These are phyloP conservation scores for Microcaecilia unicolor DNA, from an alignment of 2,797 vertebrate species.

Conservation along the genomic window DNA sequence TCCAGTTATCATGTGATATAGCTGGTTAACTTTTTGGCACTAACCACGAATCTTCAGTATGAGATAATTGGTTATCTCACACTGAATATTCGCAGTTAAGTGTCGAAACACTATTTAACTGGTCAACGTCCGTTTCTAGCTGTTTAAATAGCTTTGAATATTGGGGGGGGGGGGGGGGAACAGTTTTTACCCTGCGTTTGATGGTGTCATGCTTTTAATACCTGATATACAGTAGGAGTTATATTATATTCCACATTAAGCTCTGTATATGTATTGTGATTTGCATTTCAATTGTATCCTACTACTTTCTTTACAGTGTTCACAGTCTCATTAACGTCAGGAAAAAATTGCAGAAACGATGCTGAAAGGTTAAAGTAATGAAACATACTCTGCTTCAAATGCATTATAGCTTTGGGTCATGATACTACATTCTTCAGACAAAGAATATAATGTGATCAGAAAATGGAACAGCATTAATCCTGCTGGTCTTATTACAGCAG, in stretches of 20 bases:
- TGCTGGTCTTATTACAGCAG: no score
- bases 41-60: no score
- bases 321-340: slow-evolving; percentile 14
- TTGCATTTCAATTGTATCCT: slow-evolving; percentile 14
- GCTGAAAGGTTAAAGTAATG: slow-evolving; percentile 23
- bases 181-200: slow-evolving; percentile 6
- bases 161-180: no score
- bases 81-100: no score
- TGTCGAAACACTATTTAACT: no score
- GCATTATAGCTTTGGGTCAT: slow-evolving; percentile 21
- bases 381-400: no score
- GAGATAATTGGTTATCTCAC: no score
- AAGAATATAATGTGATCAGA: background rate
- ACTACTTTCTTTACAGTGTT: slow-evolving; percentile 24
- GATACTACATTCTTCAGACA: slow-evolving; percentile 8
- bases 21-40: no score
- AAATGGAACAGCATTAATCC: background rate
- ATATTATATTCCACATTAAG: slow-evolving; percentile 27
- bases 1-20: no score
- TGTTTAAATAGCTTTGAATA: no score
- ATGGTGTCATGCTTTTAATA: slow-evolving; percentile 9
- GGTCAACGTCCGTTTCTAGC: no score
- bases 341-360: slow-evolving; percentile 24
- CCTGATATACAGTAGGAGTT: slow-evolving; percentile 16
- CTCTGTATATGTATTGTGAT: slow-evolving; percentile 30